Conservation (phyloP, 2,888 invertebrate genomes). For the Fissipunctia ypsillon region DNA sequence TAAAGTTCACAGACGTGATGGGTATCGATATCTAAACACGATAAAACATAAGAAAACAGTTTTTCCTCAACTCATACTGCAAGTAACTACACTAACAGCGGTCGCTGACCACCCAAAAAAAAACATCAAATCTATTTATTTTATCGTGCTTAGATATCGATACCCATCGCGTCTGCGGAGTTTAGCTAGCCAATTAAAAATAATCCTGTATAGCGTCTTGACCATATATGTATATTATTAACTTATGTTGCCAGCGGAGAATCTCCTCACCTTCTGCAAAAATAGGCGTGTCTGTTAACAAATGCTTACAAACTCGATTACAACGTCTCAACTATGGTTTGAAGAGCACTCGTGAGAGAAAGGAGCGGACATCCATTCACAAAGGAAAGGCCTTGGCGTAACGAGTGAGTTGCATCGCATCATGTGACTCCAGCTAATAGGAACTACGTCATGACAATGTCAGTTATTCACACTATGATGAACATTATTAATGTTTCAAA, state of each 20-base stretch:
- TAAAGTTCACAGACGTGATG: too few relatives aligned
- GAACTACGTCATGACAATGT: conserved; percentile 52
- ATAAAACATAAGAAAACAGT: too few relatives aligned
- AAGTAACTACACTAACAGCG: too few relatives aligned
- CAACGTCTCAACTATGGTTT: not conserved
- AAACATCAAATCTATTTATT: too few relatives aligned
- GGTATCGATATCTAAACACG: too few relatives aligned
- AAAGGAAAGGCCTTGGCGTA: conserved; percentile 63
- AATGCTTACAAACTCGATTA: conserved; percentile 35
- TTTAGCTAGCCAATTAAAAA: too few relatives aligned
- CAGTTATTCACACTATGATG: conserved; percentile 37
- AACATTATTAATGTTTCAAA: conserved; percentile 29
- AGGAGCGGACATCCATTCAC: conserved; percentile 60
- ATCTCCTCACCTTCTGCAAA: not conserved
- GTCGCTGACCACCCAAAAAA: too few relatives aligned
- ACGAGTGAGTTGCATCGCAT: conserved; percentile 37
- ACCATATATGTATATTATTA: too few relatives aligned
- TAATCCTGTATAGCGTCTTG: not conserved
- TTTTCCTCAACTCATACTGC: too few relatives aligned
- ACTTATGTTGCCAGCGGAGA: not conserved
- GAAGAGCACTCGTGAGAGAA: conserved; percentile 54
- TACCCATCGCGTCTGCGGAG: too few relatives aligned
- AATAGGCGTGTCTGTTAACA: conserved; percentile 27
- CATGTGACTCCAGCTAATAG: conserved; percentile 50
- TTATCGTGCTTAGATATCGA: too few relatives aligned